phyloP scores from a whole-genome alignment of 2,888 invertebrate species.

The Trissolcus brochymenae region DNA sequence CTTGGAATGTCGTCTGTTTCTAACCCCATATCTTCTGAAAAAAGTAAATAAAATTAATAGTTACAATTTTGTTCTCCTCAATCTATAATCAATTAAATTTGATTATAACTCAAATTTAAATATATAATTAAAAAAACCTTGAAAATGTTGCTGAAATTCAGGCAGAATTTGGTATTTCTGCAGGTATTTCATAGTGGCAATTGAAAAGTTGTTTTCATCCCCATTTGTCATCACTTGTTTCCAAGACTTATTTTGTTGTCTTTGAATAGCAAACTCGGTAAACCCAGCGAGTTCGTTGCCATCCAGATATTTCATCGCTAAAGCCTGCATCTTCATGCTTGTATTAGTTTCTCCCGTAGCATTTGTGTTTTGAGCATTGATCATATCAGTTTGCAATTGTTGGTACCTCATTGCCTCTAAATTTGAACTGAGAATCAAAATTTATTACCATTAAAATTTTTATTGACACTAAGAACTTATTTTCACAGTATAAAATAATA shows the following conservation, averaged over 20 bases:
- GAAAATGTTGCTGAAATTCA: slow-evolving; percentile 61
- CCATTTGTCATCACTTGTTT: slow-evolving; percentile 69
- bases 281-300: slow-evolving; percentile 76
- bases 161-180: slow-evolving; percentile 81
- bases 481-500: too few relatives aligned
- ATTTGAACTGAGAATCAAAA: slow-evolving; percentile 55
- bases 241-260: slow-evolving; percentile 64
- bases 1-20: slow-evolving; percentile 27
- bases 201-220: slow-evolving; percentile 80
- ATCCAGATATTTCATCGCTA: slow-evolving; percentile 79
- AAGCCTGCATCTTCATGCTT: slow-evolving; percentile 79
- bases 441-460: too few relatives aligned
- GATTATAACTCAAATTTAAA: too few relatives aligned
- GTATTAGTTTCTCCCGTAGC: slow-evolving; percentile 75
- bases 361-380: slow-evolving; percentile 64
- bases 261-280: slow-evolving; percentile 68
- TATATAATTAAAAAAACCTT: slow-evolving; percentile 59
- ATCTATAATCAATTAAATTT: too few relatives aligned
- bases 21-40: slow-evolving; percentile 22
- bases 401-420: slow-evolving; percentile 71
- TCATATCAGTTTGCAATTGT: slow-evolving; percentile 66
- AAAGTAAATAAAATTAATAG: not conserved
- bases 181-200: slow-evolving; percentile 85
- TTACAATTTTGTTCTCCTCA: not conserved
- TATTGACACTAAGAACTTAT: not conserved